Percentiles rank a stretch among this genome's conserved stretches.
Evolutionary conservation across 2,797 vertebrate genomes (phyloP).

Genomic region (Phalloptychus januarius): DNA sequence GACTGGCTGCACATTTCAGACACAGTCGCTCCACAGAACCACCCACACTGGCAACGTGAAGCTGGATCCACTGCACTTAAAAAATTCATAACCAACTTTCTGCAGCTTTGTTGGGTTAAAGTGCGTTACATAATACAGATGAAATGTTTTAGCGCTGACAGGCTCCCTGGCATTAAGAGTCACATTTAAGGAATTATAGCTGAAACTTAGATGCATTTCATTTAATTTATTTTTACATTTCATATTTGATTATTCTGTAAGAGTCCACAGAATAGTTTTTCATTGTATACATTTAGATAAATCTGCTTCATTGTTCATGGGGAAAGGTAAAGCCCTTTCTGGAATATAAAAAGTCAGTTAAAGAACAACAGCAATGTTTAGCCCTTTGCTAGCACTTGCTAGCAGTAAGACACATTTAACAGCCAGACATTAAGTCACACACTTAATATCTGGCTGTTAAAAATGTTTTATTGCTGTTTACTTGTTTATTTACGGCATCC

Average conservation of each 20-base stretch:
- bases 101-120: not conserved
- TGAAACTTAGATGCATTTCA: not conserved
- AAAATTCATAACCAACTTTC: slow-evolving; percentile 6
- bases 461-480: too few species aligned
- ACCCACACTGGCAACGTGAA: slow-evolving; percentile 17
- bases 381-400: too few species aligned
- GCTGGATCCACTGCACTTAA: slow-evolving; percentile 15
- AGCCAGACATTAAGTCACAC: too few species aligned
- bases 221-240: not conserved
- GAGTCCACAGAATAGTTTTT: not conserved
- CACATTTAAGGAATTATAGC: not conserved
- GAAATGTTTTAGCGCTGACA: not conserved
- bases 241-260: not conserved
- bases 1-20: slow-evolving; percentile 48
- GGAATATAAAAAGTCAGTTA: not conserved
- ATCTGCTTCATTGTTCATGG: not conserved
- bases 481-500: too few species aligned
- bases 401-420: too few species aligned
- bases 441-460: too few species aligned
- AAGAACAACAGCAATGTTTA: not conserved
- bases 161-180: not conserved
- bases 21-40: slow-evolving; percentile 22
- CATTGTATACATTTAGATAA: not conserved
- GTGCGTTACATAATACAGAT: not conserved
- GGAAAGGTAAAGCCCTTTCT: not conserved